A percentile compares a stretch with the other conserved stretches of the same genome.
These are phyloP conservation scores for Timema cristinae DNA, from an alignment of 2,888 invertebrate genomes.

Conservation along the genomic window DNA sequence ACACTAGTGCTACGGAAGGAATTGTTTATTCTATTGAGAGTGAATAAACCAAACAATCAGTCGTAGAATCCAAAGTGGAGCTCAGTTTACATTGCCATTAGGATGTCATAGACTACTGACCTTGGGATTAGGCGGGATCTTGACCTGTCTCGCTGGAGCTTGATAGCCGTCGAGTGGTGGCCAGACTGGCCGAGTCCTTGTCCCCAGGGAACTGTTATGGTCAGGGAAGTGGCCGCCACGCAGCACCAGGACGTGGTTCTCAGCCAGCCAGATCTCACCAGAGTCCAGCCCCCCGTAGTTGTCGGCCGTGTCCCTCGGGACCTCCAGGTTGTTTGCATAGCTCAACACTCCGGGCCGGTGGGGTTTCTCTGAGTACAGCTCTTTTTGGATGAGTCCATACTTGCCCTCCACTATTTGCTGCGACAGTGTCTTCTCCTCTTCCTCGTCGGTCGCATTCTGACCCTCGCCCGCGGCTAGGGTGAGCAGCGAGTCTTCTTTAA, in stretches of 20 bases:
- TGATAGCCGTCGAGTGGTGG: conserved; percentile 79
- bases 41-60: no score
- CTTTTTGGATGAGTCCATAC: conserved; percentile 83
- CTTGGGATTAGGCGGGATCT: conserved; percentile 74
- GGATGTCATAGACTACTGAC: not conserved
- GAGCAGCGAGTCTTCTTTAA: no score
- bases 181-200: conserved; percentile 51
- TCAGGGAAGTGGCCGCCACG: conserved; percentile 71
- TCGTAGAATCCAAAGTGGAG: not conserved
- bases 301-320: conserved; percentile 72
- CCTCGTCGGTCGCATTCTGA: conserved; percentile 51
- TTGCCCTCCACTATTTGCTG: conserved; percentile 89
- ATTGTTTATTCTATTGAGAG: no score
- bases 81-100: not conserved
- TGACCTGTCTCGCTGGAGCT: conserved; percentile 79
- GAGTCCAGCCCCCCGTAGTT: conserved; percentile 78
- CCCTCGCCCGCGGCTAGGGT: not conserved
- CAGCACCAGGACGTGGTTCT: conserved; percentile 79
- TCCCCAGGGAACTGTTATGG: conserved; percentile 39
- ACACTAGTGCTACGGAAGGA: no score
- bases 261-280: conserved; percentile 86
- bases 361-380: conserved; percentile 66
- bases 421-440: conserved; percentile 78
- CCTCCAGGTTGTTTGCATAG: conserved; percentile 75
- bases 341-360: conserved; percentile 78